Percentiles rank a stretch among this genome's conserved stretches.
phyloP scores from a whole-genome alignment of 2,888 invertebrate genomes.

The Blomia tropicalis region DNA sequence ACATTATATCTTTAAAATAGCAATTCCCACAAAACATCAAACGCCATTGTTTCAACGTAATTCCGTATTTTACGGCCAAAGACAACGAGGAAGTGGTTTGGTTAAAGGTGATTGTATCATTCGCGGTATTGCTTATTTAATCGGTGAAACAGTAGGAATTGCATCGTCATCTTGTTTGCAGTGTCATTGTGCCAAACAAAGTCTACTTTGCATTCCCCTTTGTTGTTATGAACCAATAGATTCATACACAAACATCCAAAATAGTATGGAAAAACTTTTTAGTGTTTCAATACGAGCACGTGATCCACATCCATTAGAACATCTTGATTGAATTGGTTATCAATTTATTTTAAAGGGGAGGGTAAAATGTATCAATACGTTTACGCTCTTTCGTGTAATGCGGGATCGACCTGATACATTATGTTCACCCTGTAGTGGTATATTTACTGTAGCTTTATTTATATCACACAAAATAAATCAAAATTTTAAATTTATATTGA shows the following conservation, averaged over 20 bases:
- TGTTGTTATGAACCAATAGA: constrained; percentile 32
- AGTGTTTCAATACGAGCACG: background rate
- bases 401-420: too few relatives aligned
- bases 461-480: too few relatives aligned
- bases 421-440: background rate
- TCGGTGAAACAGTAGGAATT: constrained; percentile 33
- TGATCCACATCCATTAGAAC: constrained; percentile 18
- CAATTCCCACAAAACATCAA: constrained; percentile 20
- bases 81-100: background rate
- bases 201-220: constrained; percentile 32
- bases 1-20: background rate
- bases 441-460: background rate
- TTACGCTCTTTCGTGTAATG: too few relatives aligned
- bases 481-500: background rate
- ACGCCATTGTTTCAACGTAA: background rate
- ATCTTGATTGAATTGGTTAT: too few relatives aligned
- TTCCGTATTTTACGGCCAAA: background rate
- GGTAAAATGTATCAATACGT: too few relatives aligned
- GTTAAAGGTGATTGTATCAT: constrained; percentile 30
- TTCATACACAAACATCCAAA: background rate
- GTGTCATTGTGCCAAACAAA: constrained; percentile 32
- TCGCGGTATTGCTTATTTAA: constrained; percentile 32
- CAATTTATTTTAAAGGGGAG: too few relatives aligned
- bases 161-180: constrained; percentile 33
- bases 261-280: background rate